A percentile compares a stretch with the other conserved stretches of the same genome.
Evolutionary conservation across 1,140 invertebrate genomes (phyloP).

Genomic region (Drosophila sechellia): DNA sequence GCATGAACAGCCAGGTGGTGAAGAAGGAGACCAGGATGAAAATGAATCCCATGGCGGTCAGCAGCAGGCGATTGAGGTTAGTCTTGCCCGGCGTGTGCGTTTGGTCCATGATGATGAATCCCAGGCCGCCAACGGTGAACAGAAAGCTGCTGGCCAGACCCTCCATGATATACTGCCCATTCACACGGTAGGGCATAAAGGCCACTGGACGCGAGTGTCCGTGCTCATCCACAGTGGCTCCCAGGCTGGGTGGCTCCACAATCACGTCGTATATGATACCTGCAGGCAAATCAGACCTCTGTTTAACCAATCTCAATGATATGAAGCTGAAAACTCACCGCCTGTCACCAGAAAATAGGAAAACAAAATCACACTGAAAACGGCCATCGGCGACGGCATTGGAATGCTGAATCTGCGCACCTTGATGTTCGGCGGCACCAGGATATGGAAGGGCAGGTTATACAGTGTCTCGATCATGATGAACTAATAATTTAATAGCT

Average conservation of each 20-base stretch:
- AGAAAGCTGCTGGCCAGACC: conserved; percentile 98
- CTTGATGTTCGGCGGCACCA: conserved; percentile 97
- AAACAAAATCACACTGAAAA: conserved; percentile 94
- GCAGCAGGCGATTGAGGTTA: conserved; percentile 95
- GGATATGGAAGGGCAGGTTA: conserved; percentile 91
- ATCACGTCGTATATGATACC: conserved; percentile 99
- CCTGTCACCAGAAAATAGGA: conserved; percentile 99
- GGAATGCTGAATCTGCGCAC: conserved; percentile 91
- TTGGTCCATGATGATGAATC: conserved; percentile 98
- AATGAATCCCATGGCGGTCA: conserved; percentile 96
- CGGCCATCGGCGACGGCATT: conserved; percentile 95
- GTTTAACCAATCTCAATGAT: not conserved
- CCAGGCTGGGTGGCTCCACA: conserved; percentile 98
- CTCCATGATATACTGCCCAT: conserved; percentile 99
- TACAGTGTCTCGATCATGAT: conserved; percentile 91
- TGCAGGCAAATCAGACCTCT: conserved; percentile 84
- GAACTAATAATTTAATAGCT: not conserved
- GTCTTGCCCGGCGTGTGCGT: conserved; percentile 96
- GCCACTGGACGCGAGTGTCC: conserved; percentile 97
- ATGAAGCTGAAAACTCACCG: conserved; percentile 87
- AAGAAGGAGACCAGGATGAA: conserved; percentile 97
- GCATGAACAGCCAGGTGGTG: conserved; percentile 99
- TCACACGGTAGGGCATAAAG: conserved; percentile 99
- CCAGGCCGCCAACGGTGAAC: conserved; percentile 97
- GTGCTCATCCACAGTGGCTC: conserved; percentile 98